A percentile compares a stretch with the other conserved stretches of the same genome.
These are phyloP conservation scores for Montipora cactus DNA, from an alignment of 64 coral and sea anemone species.

Conservation along the genomic window DNA sequence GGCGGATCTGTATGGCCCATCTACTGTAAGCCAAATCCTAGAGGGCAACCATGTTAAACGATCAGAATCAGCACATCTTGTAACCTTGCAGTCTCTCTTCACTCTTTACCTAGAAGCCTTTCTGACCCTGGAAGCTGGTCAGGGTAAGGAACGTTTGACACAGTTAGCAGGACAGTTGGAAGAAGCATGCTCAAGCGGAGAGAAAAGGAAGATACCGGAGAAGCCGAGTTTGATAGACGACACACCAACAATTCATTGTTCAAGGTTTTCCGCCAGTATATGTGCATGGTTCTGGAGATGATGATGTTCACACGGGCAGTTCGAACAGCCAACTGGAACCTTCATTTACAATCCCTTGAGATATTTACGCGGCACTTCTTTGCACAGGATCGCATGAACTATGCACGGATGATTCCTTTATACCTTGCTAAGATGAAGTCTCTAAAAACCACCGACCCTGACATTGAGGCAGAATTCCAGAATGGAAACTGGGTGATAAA, in stretches of 20 bases:
- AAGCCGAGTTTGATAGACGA: not conserved
- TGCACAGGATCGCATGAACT: not conserved
- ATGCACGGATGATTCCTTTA: conserved; percentile 24
- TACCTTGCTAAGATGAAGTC: conserved; percentile 32
- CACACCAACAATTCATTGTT: too few species aligned
- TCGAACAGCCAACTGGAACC: too few species aligned
- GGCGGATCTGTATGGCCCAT: conserved; percentile 51
- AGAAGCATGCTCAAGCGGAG: conserved; percentile 44
- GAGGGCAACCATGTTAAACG: conserved; percentile 57
- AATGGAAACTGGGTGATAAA: conserved; percentile 36
- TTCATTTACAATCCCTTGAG: not conserved
- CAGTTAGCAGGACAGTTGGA: conserved; percentile 30
- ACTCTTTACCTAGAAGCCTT: conserved; percentile 63
- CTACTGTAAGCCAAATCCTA: conserved; percentile 51
- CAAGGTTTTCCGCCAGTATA: too few species aligned
- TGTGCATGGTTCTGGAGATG: too few species aligned
- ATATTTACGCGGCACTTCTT: too few species aligned
- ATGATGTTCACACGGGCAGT: too few species aligned
- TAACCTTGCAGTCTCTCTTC: conserved; percentile 64
- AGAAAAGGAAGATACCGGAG: conserved; percentile 28
- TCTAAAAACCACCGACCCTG: conserved; percentile 32
- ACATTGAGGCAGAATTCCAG: conserved; percentile 18
- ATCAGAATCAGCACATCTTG: conserved; percentile 53
- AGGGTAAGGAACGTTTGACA: not conserved
- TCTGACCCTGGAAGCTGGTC: conserved; percentile 12